phyloP scores from a whole-genome alignment of 1,140 invertebrate species.

The Zaprionus ghesquierei region DNA sequence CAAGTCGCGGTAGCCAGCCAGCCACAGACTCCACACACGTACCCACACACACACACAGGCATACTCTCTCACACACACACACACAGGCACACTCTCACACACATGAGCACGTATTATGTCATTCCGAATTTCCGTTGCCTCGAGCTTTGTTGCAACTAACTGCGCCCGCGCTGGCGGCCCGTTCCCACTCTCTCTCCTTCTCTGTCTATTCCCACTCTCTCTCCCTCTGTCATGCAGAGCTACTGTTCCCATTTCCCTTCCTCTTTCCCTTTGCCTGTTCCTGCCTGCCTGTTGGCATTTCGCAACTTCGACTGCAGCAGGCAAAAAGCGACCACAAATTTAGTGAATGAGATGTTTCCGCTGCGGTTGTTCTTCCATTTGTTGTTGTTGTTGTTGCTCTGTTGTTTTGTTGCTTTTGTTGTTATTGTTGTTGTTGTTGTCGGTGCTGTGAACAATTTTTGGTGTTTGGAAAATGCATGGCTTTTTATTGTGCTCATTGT shows the following conservation, averaged over 20 bases:
- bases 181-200: background rate
- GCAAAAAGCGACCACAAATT: constrained; percentile 79
- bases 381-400: constrained; percentile 14
- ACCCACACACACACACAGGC: background rate
- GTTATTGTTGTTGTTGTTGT: constrained; percentile 24
- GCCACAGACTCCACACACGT: constrained; percentile 39
- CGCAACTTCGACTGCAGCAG: constrained; percentile 72
- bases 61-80: constrained; percentile 22
- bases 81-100: constrained; percentile 21
- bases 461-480: constrained; percentile 81
- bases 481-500: constrained; percentile 80
- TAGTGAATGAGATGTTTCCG: constrained; percentile 81
- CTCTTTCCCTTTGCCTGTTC: background rate
- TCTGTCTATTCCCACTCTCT: background rate
- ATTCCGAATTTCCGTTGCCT: constrained; percentile 79
- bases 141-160: constrained; percentile 77
- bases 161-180: constrained; percentile 34
- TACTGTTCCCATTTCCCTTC: constrained; percentile 20
- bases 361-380: constrained; percentile 71
- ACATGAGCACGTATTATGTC: constrained; percentile 76
- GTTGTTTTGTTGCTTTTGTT: constrained; percentile 31
- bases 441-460: constrained; percentile 68
- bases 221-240: background rate
- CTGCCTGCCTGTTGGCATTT: constrained; percentile 67
- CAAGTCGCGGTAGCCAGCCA: constrained; percentile 70